Base-by-base conservation (phyloP, 2,113 vertebrate genomes). In the Eonycteris spelaea region DNA sequence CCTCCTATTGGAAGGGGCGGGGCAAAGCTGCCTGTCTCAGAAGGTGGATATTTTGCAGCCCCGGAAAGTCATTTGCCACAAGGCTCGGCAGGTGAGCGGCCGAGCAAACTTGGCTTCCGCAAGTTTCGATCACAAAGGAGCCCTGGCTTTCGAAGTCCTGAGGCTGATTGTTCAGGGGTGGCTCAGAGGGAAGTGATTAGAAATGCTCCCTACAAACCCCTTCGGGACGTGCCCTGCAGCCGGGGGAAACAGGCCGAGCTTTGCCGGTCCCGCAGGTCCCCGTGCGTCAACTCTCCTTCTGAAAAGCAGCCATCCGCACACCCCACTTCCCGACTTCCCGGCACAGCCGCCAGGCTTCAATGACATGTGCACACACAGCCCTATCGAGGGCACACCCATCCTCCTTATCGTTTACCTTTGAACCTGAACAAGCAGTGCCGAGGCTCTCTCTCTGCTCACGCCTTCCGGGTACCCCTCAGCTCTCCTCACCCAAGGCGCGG, bases 251-350 rank as follows among this genome's bases (percentile, higher is more conserved):
- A 10, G 8, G 12, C 3, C 0, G 10, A 12, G 28, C 28, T 45
- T 3, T 4, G 43, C 21, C 3, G 2, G 2, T 13, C 35, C 28
- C 35, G 1, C 0, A 0, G 74, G 9, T 21, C 10, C 48, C 21
- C 6, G 0, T 15, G 12, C 55, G 26, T 33, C 4, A 10, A 2
- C 1, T 57, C 16, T 30, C 74, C 33, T 33, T 16, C 9, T 40
- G n/a, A 8, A 7, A 63, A 53, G 13, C 21, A 11, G n/a, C 11
- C 19, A 15, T 30, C 7, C 0, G 24, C 21, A 2, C 5, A 2
- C 3, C 28, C 7, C 0, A 8, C 30, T 30, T 40, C 33, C 40
- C 24, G 18, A 8, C 30, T 30, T 40, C 33, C 40, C 24, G 18
- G n/a, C 59, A 61, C 2, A 18, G 40, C 1, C 2, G 6, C 1